Conservation (phyloP, 2,888 invertebrate genomes). For the Polyommatus icarus region DNA sequence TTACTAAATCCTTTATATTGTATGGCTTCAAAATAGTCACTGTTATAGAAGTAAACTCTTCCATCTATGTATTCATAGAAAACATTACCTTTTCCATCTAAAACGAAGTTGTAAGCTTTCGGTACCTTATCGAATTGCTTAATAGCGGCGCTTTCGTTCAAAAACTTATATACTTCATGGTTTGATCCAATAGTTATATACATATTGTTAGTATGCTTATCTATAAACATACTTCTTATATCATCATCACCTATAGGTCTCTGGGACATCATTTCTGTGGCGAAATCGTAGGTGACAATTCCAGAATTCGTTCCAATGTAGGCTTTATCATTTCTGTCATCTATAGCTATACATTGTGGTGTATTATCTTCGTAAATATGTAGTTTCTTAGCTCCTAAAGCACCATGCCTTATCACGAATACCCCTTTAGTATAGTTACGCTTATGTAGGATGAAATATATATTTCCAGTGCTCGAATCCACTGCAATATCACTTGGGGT, state of each 20-base stretch:
- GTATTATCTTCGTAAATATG: constrained; percentile 63
- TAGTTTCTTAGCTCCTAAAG: constrained; percentile 64
- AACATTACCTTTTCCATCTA: constrained; percentile 64
- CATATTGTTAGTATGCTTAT: constrained; percentile 66
- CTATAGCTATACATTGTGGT: constrained; percentile 68
- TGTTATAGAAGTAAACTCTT: constrained; percentile 64
- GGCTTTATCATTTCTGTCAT: constrained; percentile 54
- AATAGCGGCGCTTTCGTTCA: constrained; percentile 69
- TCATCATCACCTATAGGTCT: constrained; percentile 73
- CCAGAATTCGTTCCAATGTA: constrained; percentile 74
- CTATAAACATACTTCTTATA: constrained; percentile 66
- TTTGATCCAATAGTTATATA: constrained; percentile 66
- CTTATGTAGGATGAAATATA: constrained; percentile 71
- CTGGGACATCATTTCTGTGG: constrained; percentile 63
- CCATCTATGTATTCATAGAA: constrained; percentile 73
- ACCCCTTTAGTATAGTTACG: constrained; percentile 71
- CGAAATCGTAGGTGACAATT: constrained; percentile 62
- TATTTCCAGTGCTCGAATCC: constrained; percentile 65
- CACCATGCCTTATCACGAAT: constrained; percentile 64
- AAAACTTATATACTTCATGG: constrained; percentile 65
- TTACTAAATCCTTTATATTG: constrained; percentile 72
- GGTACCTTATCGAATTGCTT: constrained; percentile 67
- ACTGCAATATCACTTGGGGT: constrained; percentile 66
- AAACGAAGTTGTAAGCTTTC: constrained; percentile 67
- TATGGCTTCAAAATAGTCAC: constrained; percentile 65